Evolutionary conservation across 2,113 vertebrate genomes (phyloP), one percentile per base, ranked within the genome.

Genomic region (pig (Sus scrofa)): DNA sequence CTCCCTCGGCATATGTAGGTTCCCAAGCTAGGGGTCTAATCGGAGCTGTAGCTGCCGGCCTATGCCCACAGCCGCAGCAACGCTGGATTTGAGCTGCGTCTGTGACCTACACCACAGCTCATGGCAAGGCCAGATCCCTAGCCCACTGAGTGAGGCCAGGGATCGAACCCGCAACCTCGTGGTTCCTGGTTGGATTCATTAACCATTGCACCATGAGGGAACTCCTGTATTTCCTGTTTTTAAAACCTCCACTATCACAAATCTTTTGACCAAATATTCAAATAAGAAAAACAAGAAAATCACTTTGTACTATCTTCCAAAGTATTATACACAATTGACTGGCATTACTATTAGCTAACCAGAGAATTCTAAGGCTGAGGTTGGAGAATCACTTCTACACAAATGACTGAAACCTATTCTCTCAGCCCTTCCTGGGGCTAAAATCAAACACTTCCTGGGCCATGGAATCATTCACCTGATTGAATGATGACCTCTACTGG

Each of bases 191-290:
- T n/a, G n/a, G n/a, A n/a, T n/a, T n/a, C n/a, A n/a, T n/a, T n/a
- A n/a, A n/a, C n/a, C n/a, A n/a, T n/a, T n/a, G n/a, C n/a, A n/a
- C n/a, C n/a, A n/a, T n/a, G n/a, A n/a, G n/a, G n/a, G n/a, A n/a
- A n/a, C n/a, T n/a, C n/a, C n/a, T 20, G 7, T 94, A 96, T 37
- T 85, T 92, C 32, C 26, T 89, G 18, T 79, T 96, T 96, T 68
- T 87, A 96, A 86, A 96, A 95, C 0, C 1, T 91, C 50, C 26
- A 73, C 11, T 52, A 56, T 86, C 52, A 91, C n/a, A 81, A 82
- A 89, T 67, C 62, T 52, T 67, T 95, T 83, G n/a, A 52, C 39
- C n/a, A 91, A 91, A 81, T 71, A 84, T n/a, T 85, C 86, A 27
- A 63, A 96, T 96, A 94, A 67, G 73, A 83, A 91, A 92, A 94